Evolutionary conservation across 2,888 invertebrate genomes (phyloP).

Genomic region (Cheilosia variabilis): DNA sequence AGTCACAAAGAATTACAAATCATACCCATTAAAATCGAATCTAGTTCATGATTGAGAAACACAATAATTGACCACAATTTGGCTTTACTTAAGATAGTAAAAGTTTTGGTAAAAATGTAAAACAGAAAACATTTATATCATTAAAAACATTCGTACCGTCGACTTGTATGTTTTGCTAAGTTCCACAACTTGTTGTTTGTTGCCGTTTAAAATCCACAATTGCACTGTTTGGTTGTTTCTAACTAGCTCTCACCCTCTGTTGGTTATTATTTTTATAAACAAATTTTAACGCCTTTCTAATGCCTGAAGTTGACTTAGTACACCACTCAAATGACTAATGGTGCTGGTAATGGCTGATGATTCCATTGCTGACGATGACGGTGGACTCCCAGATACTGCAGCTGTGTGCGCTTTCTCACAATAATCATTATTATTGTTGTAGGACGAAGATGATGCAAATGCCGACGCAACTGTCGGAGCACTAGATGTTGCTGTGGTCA

Average conservation of each 20-base stretch:
- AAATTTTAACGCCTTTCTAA: conserved; percentile 53
- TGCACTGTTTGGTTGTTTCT: conserved; percentile 46
- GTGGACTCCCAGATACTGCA: conserved; percentile 35
- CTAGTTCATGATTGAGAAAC: neutral
- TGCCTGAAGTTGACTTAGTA: conserved; percentile 63
- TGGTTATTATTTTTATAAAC: neutral
- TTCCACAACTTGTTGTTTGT: conserved; percentile 19
- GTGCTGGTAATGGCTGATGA: conserved; percentile 55
- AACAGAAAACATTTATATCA: neutral
- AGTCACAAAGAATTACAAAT: conserved; percentile 18
- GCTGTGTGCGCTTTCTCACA: conserved; percentile 43
- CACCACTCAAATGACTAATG: conserved; percentile 66
- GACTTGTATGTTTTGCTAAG: conserved; percentile 23
- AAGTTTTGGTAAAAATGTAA: neutral
- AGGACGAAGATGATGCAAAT: conserved; percentile 66
- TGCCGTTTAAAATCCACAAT: conserved; percentile 37
- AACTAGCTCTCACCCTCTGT: conserved; percentile 5
- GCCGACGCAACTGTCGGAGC: conserved; percentile 47
- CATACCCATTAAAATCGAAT: neutral
- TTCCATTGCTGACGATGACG: conserved; percentile 38
- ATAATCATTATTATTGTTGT: conserved; percentile 45
- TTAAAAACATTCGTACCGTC: conserved; percentile 5
- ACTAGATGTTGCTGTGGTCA: conserved; percentile 75
- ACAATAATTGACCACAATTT: conserved; percentile 28
- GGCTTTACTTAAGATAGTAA: neutral